phyloP scores from a whole-genome alignment of 53 echinoderm and acorn worm species.

The Temnopleurus reevesii region DNA sequence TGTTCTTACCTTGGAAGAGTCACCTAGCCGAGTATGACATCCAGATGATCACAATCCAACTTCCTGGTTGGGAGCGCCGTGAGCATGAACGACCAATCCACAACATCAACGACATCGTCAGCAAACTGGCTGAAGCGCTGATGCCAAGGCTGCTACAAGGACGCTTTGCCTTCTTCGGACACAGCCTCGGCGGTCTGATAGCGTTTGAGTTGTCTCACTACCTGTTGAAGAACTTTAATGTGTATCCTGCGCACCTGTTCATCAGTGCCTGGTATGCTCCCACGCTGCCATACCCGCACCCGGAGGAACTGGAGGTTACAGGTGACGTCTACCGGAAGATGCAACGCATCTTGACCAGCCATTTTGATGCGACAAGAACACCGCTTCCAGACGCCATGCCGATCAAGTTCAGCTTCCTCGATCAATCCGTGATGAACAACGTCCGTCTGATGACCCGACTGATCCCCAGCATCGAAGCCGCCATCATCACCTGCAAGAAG shows the following conservation, averaged over 20 bases:
- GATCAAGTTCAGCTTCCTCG: slow-evolving; percentile 92
- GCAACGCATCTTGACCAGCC: slow-evolving; percentile 76
- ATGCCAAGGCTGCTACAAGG: slow-evolving; percentile 72
- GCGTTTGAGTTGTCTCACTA: slow-evolving; percentile 92
- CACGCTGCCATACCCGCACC: slow-evolving; percentile 87
- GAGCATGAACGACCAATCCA: slow-evolving; percentile 84
- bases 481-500: slow-evolving; percentile 87
- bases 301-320: slow-evolving; percentile 86
- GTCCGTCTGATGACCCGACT: slow-evolving; percentile 83
- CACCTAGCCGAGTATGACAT: slow-evolving; percentile 76
- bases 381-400: slow-evolving; percentile 73
- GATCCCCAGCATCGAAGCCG: slow-evolving; percentile 86
- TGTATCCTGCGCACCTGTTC: slow-evolving; percentile 81
- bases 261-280: slow-evolving; percentile 97
- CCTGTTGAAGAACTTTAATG: slow-evolving; percentile 76
- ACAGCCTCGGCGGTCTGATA: slow-evolving; percentile 89
- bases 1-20: slow-evolving; percentile 80
- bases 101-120: slow-evolving; percentile 83
- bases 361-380: slow-evolving; percentile 69
- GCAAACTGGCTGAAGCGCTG: slow-evolving; percentile 74
- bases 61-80: slow-evolving; percentile 95
- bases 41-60: slow-evolving; percentile 76
- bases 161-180: slow-evolving; percentile 91
- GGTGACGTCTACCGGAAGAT: slow-evolving; percentile 79
- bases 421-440: slow-evolving; percentile 80